Percentiles rank a stretch among this genome's conserved stretches.
phyloP scores from a whole-genome alignment of 2,797 vertebrate genomes.

The Margarornis squamiger region DNA sequence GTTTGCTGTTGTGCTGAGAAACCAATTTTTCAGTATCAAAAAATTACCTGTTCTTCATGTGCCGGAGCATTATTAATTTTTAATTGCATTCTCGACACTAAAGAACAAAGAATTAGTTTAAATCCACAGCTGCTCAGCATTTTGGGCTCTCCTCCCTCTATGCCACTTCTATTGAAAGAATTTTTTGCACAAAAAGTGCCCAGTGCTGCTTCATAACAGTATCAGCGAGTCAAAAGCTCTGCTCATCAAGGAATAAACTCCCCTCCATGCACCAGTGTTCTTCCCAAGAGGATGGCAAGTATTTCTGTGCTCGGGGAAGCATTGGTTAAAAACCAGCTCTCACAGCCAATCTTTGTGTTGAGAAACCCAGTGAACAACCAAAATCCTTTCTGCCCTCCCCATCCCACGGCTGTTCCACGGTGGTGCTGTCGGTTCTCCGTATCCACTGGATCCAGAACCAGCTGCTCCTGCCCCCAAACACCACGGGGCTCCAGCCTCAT shows the following conservation, averaged over 20 bases:
- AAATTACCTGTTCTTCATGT: not conserved
- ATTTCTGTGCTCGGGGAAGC: not conserved
- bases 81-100: not conserved
- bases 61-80: not conserved
- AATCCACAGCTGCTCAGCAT: not conserved
- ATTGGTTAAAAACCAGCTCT: not conserved
- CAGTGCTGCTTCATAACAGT: not conserved
- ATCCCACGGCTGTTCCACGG: fast-evolving
- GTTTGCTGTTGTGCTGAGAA: not conserved
- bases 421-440: not conserved
- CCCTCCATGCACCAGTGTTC: not conserved
- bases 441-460: not conserved
- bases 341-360: not conserved
- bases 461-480: slow-evolving; percentile 5
- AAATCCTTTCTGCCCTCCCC: not conserved
- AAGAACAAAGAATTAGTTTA: not conserved
- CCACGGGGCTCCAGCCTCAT: not conserved
- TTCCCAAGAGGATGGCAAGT: not conserved
- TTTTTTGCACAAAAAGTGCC: not conserved
- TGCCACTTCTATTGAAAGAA: not conserved
- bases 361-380: not conserved
- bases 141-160: not conserved
- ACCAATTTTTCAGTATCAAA: not conserved
- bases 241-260: not conserved
- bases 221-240: not conserved